Conservation (phyloP, 2,113 vertebrate species). For the Stigmatopora nigra region DNA sequence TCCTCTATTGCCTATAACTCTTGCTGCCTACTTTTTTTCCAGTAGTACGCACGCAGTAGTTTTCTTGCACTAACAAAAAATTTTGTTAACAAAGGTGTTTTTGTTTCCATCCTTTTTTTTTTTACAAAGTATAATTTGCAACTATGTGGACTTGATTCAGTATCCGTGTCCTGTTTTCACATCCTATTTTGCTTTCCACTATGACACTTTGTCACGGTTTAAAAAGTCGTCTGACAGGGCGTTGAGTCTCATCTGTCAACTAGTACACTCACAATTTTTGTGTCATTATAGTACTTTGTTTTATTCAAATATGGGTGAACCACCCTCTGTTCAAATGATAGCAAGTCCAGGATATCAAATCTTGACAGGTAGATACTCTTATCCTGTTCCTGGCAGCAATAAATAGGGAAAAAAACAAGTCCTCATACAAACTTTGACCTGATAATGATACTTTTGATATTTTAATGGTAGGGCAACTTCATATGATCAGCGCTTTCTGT, state of each 20-base stretch:
- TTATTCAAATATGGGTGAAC: conserved; percentile 64
- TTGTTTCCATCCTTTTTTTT: conserved; percentile 42
- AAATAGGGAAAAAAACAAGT: conserved; percentile 59
- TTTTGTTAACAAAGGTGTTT: conserved; percentile 39
- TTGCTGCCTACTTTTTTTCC: conserved; percentile 42
- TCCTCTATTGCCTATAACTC: conserved; percentile 53
- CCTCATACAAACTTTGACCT: conserved; percentile 30
- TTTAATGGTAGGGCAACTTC: conserved; percentile 39
- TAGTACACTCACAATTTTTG: conserved; percentile 47
- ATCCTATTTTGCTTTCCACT: conserved; percentile 58
- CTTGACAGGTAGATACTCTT: conserved; percentile 54
- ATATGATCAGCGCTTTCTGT: conserved; percentile 35
- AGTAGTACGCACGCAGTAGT: conserved; percentile 45
- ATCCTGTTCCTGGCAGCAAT: conserved; percentile 65
- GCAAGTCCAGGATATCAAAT: conserved; percentile 56
- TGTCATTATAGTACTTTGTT: conserved; percentile 66
- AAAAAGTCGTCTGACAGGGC: conserved; percentile 46
- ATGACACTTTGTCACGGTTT: conserved; percentile 55
- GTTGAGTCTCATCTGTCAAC: conserved; percentile 54
- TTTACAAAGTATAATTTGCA: conserved; percentile 46
- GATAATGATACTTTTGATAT: conserved; percentile 52
- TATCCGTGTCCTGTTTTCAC: conserved; percentile 65
- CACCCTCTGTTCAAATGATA: conserved; percentile 65
- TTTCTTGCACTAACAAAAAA: conserved; percentile 54
- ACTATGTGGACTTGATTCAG: conserved; percentile 54